Conservation (phyloP, 2,113 vertebrate genomes). For the Gavialis gangeticus region DNA sequence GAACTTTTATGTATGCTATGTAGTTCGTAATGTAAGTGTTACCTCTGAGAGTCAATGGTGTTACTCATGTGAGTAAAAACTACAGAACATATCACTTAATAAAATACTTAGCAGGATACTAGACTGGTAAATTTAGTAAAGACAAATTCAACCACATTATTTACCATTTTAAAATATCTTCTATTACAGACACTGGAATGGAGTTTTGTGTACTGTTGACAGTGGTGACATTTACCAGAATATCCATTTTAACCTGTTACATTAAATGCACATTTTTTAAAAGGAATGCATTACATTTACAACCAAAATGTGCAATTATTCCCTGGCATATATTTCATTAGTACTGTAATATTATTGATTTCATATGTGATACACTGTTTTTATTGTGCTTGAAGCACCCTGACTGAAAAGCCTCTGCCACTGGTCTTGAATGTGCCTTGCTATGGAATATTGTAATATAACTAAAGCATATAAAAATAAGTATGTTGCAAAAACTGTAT, state of each 20-base stretch:
- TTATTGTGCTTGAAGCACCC: conserved; percentile 64
- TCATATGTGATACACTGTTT: conserved; percentile 68
- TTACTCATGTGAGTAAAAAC: not conserved
- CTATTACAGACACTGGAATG: too few relatives aligned
- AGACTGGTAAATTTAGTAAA: not conserved
- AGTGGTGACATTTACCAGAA: conserved; percentile 46
- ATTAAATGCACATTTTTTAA: conserved; percentile 65
- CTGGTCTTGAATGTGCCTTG: conserved; percentile 45
- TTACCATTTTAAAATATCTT: not conserved
- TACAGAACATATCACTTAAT: not conserved
- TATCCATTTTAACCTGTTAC: conserved; percentile 78
- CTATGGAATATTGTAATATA: conserved; percentile 67
- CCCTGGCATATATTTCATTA: conserved; percentile 63
- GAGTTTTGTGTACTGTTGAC: not conserved
- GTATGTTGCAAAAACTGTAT: conserved; percentile 19
- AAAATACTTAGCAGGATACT: not conserved
- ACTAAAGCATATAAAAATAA: conserved; percentile 70
- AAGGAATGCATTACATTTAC: conserved; percentile 66
- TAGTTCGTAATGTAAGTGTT: not conserved
- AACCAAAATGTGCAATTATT: conserved; percentile 54
- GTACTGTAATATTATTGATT: conserved; percentile 63
- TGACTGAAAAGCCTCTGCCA: conserved; percentile 43
- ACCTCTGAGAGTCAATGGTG: accelerated
- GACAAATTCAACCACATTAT: not conserved
- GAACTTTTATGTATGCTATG: not conserved